Conservation (phyloP, 2,888 invertebrate species). For the Lottia gigantea region DNA sequence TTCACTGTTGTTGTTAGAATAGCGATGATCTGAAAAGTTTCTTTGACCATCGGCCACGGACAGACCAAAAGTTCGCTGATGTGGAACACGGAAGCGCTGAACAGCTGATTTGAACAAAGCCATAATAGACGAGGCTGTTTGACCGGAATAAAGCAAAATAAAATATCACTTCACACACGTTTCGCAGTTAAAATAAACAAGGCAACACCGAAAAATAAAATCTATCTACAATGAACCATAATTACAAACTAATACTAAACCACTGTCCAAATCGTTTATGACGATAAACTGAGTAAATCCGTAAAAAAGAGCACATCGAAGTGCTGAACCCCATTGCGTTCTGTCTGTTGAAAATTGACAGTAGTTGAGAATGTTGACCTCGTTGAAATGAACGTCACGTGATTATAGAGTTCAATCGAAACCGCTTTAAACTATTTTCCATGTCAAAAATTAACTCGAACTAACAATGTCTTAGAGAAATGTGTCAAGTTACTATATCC, state of each 20-base stretch:
- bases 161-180: neutral
- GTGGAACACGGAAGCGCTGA: neutral
- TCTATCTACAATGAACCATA: constrained; percentile 1
- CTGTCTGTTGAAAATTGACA: neutral
- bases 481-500: no score
- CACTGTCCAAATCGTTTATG: constrained; percentile 33
- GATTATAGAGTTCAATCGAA: neutral
- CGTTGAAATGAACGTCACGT: neutral
- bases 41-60: neutral
- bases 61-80: neutral
- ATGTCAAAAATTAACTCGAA: no score
- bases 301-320: constrained; percentile 20
- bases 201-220: constrained; percentile 11
- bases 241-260: neutral
- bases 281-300: constrained; percentile 38
- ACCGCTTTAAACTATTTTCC: no score
- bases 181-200: constrained; percentile 6
- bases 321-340: neutral
- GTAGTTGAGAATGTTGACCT: neutral
- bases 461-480: no score
- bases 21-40: constrained; percentile 18
- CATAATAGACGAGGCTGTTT: neutral
- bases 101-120: constrained; percentile 10
- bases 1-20: neutral
- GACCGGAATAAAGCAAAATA: neutral